Evolutionary conservation across 2,797 vertebrate genomes (phyloP), one percentile per base, ranked within the genome.

Genomic region (Pseudochirops cupreus): DNA sequence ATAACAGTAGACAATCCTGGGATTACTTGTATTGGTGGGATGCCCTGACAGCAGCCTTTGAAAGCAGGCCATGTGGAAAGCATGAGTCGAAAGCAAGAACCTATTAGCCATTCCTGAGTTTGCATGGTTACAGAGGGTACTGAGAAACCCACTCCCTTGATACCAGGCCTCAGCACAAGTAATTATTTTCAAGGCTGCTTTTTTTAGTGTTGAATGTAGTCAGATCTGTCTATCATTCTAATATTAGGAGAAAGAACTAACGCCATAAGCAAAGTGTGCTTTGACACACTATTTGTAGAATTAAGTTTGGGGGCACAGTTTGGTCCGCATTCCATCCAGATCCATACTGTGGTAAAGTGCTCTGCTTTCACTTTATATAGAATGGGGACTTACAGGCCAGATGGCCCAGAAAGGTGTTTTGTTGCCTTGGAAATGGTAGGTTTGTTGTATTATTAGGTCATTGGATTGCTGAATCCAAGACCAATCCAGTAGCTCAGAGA

Each of bases 171-270:
- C 62, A 90, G 7, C 94, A 82, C 87, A 94, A 62, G 67, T 54
- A 89, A 53, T 93, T 95, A 90, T 93, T 97, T 97, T 97, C 94
- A 96, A 56, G 53, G 93, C 54, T 2, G 5, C 21, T 24, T 89
- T 95, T 95, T 95, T 87, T 87, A 87, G 82, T 93, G 24, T 96
- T 95, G 94, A 95, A 28, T 92, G 10, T 18, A 56, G 13, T 91
- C 54, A 52, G 92, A 74, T 96, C 39, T 46, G 4, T 92, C 82
- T 94, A 1, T 94, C 92, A 39, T 31, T 29, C 94, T 95, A 91
- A 10, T 62, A 92, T 95, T n/a, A 93, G 93, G 94, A 95, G 59
- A 39, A 92, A 95, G 56, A 93, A 50, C 24, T 91, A 93, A 90
- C 55, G 53, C 59, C 46, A 50, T 89, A 90, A 39, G 55, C 62